Conservation (phyloP, 2,888 invertebrate species). For the Artemia sp. region DNA sequence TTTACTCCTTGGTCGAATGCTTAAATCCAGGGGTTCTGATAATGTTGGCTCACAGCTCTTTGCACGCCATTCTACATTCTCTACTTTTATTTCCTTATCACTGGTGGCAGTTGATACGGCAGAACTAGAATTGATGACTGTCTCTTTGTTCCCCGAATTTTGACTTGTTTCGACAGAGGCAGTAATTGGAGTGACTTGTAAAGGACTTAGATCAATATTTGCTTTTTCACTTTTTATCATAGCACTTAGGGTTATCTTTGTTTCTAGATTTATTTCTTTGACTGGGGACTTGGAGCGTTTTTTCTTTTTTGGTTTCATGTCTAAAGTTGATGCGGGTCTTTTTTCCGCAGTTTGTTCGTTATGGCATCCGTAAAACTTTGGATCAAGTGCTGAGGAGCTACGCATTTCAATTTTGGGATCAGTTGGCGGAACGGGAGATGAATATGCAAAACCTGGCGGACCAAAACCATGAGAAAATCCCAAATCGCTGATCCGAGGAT, state of each 20-base stretch:
- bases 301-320: not conserved
- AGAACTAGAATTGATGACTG: no score
- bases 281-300: not conserved
- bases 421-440: not conserved
- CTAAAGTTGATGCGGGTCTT: not conserved
- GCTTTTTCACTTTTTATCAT: no score
- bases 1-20: slow-evolving; percentile 11
- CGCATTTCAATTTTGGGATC: slow-evolving; percentile 5
- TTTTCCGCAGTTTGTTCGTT: not conserved
- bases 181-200: no score
- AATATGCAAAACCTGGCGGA: not conserved
- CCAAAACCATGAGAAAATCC: slow-evolving; percentile 10
- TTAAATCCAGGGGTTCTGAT: slow-evolving; percentile 3
- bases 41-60: slow-evolving; percentile 10
- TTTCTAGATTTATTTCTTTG: not conserved
- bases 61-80: not conserved
- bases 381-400: not conserved
- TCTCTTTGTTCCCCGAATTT: no score
- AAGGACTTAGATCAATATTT: no score
- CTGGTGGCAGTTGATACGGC: no score
- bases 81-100: no score
- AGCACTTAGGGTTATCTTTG: no score
- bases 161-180: no score
- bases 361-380: not conserved
- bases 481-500: slow-evolving; percentile 1